phyloP scores from a whole-genome alignment of 2,888 invertebrate species.

The Eutolmus rufibarbis region DNA sequence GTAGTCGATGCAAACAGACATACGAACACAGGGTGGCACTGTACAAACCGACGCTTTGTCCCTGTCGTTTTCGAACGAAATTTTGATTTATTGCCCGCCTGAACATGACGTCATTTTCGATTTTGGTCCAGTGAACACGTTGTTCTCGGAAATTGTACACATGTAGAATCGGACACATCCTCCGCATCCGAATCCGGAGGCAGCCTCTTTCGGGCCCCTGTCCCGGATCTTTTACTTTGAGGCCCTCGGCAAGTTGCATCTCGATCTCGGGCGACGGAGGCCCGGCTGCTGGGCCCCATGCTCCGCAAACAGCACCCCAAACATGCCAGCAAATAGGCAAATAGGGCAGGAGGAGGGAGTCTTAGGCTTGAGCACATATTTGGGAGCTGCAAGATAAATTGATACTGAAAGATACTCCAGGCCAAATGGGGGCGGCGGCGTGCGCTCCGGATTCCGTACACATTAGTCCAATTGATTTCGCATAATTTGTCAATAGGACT shows the following conservation, averaged over 20 bases:
- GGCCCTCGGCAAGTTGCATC: background rate
- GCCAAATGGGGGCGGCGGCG: constrained; percentile 29
- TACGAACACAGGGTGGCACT: background rate
- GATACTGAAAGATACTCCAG: constrained; percentile 16
- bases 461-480: constrained; percentile 35
- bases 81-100: constrained; percentile 50
- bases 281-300: background rate
- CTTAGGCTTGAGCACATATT: constrained; percentile 17
- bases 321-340: constrained; percentile 7
- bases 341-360: background rate
- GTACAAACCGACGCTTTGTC: constrained; percentile 29
- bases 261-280: background rate
- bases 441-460: background rate
- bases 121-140: constrained; percentile 50
- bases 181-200: background rate
- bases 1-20: background rate
- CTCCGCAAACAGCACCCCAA: background rate
- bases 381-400: constrained; percentile 24
- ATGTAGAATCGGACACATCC: constrained; percentile 23
- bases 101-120: constrained; percentile 50
- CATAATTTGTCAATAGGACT: constrained; percentile 34
- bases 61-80: constrained; percentile 42
- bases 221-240: background rate
- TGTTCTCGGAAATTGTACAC: constrained; percentile 45
- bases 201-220: background rate